Percentiles rank a stretch among this genome's conserved stretches.
phyloP scores from a whole-genome alignment of 2,797 vertebrate genomes.

The Sebastes umbrosus region DNA sequence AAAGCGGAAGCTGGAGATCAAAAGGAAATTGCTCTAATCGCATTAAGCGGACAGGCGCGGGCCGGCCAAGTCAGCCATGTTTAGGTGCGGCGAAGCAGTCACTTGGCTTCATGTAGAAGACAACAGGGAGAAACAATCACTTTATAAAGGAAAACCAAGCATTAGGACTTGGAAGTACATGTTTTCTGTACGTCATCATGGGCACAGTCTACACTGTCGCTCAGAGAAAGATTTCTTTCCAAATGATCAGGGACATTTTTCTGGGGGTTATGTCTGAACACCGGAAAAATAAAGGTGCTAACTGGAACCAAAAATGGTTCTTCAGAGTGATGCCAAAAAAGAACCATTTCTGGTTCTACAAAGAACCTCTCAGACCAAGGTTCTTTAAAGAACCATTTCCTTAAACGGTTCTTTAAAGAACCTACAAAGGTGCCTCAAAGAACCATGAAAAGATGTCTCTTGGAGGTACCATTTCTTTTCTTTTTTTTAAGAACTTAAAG shows the following conservation, averaged over 20 bases:
- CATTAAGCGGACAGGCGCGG: conserved; percentile 31
- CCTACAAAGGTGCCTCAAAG: too few relatives aligned
- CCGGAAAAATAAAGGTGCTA: too few relatives aligned
- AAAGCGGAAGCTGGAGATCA: conserved; percentile 67
- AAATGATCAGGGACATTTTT: conserved; percentile 18
- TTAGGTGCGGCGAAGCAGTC: conserved; percentile 39
- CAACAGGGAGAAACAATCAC: background rate
- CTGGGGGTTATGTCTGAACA: background rate
- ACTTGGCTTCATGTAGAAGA: background rate
- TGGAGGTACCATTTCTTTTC: too few relatives aligned
- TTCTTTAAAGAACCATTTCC: too few relatives aligned
- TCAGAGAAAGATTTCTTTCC: background rate
- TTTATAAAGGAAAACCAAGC: background rate
- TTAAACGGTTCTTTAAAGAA: too few relatives aligned
- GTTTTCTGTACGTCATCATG: conserved; percentile 1
- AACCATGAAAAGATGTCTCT: too few relatives aligned
- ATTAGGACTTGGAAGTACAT: background rate
- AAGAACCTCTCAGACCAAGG: too few relatives aligned
- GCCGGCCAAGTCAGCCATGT: conserved; percentile 48
- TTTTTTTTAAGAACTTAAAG: too few relatives aligned
- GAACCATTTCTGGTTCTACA: too few relatives aligned
- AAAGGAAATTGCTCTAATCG: conserved; percentile 63
- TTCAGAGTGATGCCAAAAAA: too few relatives aligned
- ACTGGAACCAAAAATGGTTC: too few relatives aligned
- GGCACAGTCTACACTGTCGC: background rate